Conservation (phyloP, 2,888 invertebrate species). For the Lasioglossum lativentre region DNA sequence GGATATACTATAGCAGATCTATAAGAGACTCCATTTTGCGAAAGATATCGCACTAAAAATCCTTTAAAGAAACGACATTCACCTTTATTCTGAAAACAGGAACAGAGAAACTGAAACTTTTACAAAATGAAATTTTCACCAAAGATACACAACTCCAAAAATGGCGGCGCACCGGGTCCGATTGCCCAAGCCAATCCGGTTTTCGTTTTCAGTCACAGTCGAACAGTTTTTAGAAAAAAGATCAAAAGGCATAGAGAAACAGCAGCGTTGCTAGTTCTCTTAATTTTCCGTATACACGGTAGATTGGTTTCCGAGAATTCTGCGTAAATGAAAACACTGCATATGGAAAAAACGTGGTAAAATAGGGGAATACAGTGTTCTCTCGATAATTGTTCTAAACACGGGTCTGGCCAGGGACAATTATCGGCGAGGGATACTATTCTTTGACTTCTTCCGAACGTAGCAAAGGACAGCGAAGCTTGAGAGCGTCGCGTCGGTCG, state of each 20-base stretch:
- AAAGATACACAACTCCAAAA: neutral
- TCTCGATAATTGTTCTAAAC: too few relatives aligned
- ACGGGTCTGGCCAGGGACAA: too few relatives aligned
- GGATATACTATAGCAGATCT: neutral
- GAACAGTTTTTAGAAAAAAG: neutral
- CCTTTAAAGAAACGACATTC: neutral
- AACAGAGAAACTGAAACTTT: neutral
- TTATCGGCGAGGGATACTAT: too few relatives aligned
- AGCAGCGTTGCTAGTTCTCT: neutral
- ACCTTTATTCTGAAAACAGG: neutral
- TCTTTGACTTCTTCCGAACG: too few relatives aligned
- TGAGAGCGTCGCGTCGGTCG: too few relatives aligned
- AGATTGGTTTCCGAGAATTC: too few relatives aligned
- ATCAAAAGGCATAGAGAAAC: neutral
- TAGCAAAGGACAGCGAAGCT: too few relatives aligned
- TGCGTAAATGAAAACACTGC: too few relatives aligned
- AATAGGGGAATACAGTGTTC: too few relatives aligned
- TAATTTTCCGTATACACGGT: neutral
- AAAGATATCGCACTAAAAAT: too few relatives aligned
- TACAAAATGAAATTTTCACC: neutral
- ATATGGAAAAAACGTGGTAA: too few relatives aligned
- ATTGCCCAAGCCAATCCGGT: neutral
- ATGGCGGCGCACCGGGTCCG: neutral
- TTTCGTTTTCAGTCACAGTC: neutral
- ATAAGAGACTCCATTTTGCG: neutral